A percentile compares a stretch with the other conserved stretches of the same genome.
These are phyloP conservation scores for Panthera tigris DNA, from an alignment of 2,113 vertebrate genomes.

Conservation along the genomic window DNA sequence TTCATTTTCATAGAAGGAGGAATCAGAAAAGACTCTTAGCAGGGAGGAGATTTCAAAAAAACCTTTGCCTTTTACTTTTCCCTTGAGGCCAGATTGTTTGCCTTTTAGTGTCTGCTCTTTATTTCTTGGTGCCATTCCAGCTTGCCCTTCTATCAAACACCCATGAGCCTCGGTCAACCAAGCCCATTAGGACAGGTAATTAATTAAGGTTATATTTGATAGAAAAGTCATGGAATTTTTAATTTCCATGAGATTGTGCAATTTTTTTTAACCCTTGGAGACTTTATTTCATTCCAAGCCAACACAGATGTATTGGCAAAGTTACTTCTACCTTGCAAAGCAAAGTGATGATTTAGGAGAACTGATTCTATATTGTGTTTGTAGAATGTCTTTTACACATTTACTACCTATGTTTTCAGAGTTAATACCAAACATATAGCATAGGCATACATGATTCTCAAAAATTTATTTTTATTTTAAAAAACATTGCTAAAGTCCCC, in stretches of 20 bases:
- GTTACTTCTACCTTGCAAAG: not conserved
- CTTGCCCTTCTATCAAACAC: not conserved
- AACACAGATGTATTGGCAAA: not conserved
- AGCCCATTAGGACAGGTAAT: not conserved
- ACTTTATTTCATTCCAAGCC: not conserved
- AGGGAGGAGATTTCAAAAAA: not conserved
- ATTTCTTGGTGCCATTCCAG: not conserved
- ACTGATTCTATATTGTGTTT: not conserved
- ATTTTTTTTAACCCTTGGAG: not conserved
- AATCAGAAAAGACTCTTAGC: not conserved
- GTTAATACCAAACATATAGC: not conserved
- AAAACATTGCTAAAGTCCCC: not conserved
- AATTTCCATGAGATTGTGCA: not conserved
- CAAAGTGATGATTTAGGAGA: not conserved
- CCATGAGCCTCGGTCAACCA: not conserved
- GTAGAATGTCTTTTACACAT: not conserved
- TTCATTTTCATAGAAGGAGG: constrained; percentile 11
- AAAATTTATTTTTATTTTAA: constrained; percentile 22
- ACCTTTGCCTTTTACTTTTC: not conserved
- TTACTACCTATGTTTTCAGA: not conserved
- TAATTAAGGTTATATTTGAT: not conserved
- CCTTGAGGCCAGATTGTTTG: not conserved
- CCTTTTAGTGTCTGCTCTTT: not conserved
- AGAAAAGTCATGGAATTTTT: not conserved
- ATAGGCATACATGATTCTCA: not conserved